Evolutionary conservation across 2,797 vertebrate genomes (phyloP), one percentile per base, ranked within the genome.

Genomic region (Phaenicophaeus curvirostris): DNA sequence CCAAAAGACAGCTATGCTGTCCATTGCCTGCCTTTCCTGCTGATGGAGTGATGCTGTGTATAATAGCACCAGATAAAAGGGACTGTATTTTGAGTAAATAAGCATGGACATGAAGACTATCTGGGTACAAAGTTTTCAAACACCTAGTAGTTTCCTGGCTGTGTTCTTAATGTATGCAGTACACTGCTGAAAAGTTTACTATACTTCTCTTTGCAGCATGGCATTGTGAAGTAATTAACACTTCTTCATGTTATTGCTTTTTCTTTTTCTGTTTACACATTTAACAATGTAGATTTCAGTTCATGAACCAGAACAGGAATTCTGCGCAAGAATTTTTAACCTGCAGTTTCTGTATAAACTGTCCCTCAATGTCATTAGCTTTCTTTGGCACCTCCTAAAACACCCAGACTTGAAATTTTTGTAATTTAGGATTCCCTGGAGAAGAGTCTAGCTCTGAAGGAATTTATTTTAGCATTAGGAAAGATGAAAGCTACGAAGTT

Each of bases 321-420:
- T 73, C 35, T 69, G 6, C 28, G n/a, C 3, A 5, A 50, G 39
- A 51, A 13, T 71, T 69, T 93, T 86, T 28, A 68, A 41, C 6
- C 19, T 74, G 18, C 11, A 84, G 31, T 87, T 96, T 54, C 35
- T 85, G 46, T 78, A 55, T 53, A 39, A 71, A 69, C 80, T 63
- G 15, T 4, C 31, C 59, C 15, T 83, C 48, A 75, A 15, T 37
- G 53, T 44, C 21, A 23, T 77, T 82, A 90, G 27, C 51, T 79
- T 86, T 93, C 55, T 86, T 13, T 85, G 76, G 6, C 27, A 93
- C 8, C 31, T 89, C 91, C 77, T 90, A 77, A 90, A 95, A 84
- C 20, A 94, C 11, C 6, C 53, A 39, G 25, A 57, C 57, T 58
- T 84, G 15, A 90, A 46, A 62, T 73, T 35, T 72, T 68, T 94